Percentiles rank a stretch among this genome's conserved stretches.
phyloP scores from a whole-genome alignment of 2,797 vertebrate species.

The Centropyge bicolor region DNA sequence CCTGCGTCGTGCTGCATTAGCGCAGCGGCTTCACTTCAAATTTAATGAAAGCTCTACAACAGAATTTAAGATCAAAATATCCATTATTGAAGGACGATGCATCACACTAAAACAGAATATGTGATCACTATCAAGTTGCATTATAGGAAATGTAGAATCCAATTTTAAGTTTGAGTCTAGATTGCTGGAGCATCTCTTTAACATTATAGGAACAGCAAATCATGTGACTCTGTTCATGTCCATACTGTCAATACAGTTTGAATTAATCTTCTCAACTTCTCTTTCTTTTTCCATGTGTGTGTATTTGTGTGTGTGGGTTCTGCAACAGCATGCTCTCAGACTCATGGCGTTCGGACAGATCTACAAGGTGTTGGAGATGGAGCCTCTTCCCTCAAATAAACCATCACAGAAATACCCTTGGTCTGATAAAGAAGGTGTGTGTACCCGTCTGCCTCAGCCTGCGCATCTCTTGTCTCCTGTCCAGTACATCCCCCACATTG shows the following conservation, averaged over 20 bases:
- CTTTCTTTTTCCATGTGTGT: constrained; percentile 20
- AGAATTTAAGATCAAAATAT: neutral
- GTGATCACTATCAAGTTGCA: neutral
- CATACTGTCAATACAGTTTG: neutral
- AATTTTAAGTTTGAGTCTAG: neutral
- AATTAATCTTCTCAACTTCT: constrained; percentile 15
- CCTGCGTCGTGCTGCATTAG: neutral
- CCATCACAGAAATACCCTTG: constrained; percentile 97
- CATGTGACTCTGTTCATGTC: neutral
- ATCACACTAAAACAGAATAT: constrained; percentile 10
- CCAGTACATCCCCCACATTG: neutral
- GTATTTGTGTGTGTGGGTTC: constrained; percentile 28
- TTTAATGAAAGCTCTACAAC: neutral
- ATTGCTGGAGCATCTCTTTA: neutral
- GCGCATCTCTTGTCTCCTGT: constrained; percentile 13
- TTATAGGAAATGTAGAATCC: neutral
- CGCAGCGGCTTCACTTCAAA: neutral
- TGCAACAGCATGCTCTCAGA: constrained; percentile 92
- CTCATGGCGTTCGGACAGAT: constrained; percentile 98
- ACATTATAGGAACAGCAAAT: neutral
- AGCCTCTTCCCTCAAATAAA: constrained; percentile 97
- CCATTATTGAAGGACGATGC: neutral
- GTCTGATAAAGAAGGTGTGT: constrained; percentile 95
- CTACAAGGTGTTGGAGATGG: constrained; percentile 98
- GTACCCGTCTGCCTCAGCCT: constrained; percentile 14